A percentile compares a stretch with the other conserved stretches of the same genome.
phyloP scores from a whole-genome alignment of 1,140 invertebrate species.

The Mactra quadrangularis region DNA sequence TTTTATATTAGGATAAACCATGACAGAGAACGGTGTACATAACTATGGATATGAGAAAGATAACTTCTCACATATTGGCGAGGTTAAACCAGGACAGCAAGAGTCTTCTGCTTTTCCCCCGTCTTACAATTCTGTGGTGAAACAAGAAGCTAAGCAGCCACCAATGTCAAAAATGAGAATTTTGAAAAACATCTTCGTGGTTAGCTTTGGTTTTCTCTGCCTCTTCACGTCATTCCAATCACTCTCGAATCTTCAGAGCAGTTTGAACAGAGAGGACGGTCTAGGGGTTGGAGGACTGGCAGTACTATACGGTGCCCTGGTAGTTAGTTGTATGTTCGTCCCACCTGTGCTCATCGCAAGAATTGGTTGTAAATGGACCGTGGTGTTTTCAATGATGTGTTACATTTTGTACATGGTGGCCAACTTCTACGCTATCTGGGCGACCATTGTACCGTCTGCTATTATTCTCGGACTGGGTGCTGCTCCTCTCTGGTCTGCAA shows the following conservation, averaged over 20 bases:
- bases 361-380: constrained; percentile 97
- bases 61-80: no score
- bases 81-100: no score
- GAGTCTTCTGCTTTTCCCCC: no score
- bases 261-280: constrained; percentile 75
- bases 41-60: no score
- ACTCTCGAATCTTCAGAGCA: constrained; percentile 76
- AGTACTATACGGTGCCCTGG: constrained; percentile 93
- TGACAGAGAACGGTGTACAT: no score
- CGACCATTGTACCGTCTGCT: constrained; percentile 95
- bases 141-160: not conserved
- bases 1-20: no score
- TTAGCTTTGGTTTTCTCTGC: constrained; percentile 75
- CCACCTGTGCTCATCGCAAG: constrained; percentile 87
- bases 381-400: constrained; percentile 94
- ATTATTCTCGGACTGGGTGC: constrained; percentile 93
- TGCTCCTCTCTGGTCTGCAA: constrained; percentile 97
- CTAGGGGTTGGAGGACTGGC: constrained; percentile 85
- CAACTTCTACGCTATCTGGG: constrained; percentile 90
- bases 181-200: constrained; percentile 75
- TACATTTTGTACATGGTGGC: constrained; percentile 96
- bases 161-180: constrained; percentile 66
- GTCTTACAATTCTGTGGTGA: no score
- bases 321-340: constrained; percentile 96
- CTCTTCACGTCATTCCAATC: constrained; percentile 79